Base-by-base conservation (phyloP, 2,888 invertebrate species). In the Papilio demoleus region DNA sequence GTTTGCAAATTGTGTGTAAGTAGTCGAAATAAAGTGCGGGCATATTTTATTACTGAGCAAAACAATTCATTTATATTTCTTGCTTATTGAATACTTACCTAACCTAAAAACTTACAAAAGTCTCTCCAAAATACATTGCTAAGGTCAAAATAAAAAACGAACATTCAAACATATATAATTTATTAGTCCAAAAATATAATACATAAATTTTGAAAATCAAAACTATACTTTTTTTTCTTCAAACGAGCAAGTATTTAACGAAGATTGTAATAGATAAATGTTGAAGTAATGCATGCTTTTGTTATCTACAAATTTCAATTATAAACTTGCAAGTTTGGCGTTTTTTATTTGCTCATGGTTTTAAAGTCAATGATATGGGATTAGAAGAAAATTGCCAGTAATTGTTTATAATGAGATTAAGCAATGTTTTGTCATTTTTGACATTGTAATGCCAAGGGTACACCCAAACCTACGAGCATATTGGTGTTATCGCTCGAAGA, bases 21-120 rank as follows among this genome's bases (percentile, higher is more conserved):
- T 72, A 76, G 81, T 81, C 74, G 75, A 82, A 87, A 86, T 87
- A 87, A 69, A 85, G 76, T 81, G 80, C 82, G 83, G 83, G 84
- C 84, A 81, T 19, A 12, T 45, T n/a, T 79, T 76, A 53, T n/a
- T 31, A 53, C 74, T 73, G 53, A 69, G 73, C 75, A 75, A 76
- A 69, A 65, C 65, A 22, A 38, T 58, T 67, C 0, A 9, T 14
- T 60, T 47, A 42, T 73, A 75, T 77, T 74, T 70, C 76, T 78
- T 75, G 61, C 47, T 47, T 58, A 19, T 61, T 17, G 40, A n/a
- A n/a, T n/a, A n/a, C 3, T 2, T 22, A 24, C 11, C 24, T 4
- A 22, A n/a, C 8, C 19, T 19, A 6, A 22, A 17, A 6, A 42
- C 17, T 5, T 2, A 17, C 5, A 42, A 19, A 42, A 42, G n/a